These are phyloP conservation scores for Natrix natrix DNA, from an alignment of 2,797 vertebrate genomes.

Conservation along the genomic window DNA sequence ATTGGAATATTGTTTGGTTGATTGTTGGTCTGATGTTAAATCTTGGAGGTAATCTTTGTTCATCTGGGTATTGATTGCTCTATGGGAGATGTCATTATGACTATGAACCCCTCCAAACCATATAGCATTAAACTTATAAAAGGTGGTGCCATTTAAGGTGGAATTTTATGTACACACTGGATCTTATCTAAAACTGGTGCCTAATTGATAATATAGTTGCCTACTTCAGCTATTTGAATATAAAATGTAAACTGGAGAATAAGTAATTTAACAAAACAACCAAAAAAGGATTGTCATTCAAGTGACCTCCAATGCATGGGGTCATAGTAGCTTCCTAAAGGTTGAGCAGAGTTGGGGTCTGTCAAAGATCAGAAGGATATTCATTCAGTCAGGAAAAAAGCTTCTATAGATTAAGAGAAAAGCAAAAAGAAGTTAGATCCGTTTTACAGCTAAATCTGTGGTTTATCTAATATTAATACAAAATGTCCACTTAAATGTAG, in stretches of 20 bases:
- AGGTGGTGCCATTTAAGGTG: not conserved
- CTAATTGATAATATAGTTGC: not conserved
- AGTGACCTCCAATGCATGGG: not conserved
- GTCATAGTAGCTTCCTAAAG: not conserved
- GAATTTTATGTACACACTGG: not conserved
- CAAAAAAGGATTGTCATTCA: not conserved
- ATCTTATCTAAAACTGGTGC: not conserved
- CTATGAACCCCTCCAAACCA: not conserved
- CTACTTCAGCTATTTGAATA: not conserved
- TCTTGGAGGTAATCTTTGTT: not conserved
- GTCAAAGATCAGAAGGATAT: not conserved
- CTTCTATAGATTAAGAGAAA: conserved; percentile 13
- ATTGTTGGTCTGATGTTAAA: not conserved
- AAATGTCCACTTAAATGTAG: conserved; percentile 25
- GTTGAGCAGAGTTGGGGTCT: not conserved
- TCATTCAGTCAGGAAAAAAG: conserved; percentile 15
- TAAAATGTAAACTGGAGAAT: not conserved
- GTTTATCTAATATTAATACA: conserved; percentile 45
- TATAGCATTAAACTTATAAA: not conserved
- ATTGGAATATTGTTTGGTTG: not conserved
- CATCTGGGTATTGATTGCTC: not conserved
- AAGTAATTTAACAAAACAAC: not conserved
- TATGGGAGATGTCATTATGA: not conserved
- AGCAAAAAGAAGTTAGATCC: conserved; percentile 10
- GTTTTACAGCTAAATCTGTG: conserved; percentile 24